Percentiles rank a stretch among this genome's conserved stretches.
These are phyloP conservation scores for Xestia sexstrigata DNA, from an alignment of 2,888 invertebrate species.

Conservation along the genomic window DNA sequence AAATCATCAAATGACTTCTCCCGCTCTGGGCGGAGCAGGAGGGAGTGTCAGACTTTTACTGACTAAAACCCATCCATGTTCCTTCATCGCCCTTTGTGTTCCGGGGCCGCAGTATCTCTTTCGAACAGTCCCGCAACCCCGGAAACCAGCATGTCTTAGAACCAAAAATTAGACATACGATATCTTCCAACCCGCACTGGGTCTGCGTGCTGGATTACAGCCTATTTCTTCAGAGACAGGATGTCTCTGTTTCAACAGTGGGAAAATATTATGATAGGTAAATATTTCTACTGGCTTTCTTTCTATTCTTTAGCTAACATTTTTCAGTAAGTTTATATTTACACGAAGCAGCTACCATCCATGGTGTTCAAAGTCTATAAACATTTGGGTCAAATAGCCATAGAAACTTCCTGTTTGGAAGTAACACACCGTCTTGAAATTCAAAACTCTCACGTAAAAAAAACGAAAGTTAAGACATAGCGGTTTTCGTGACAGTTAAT, in stretches of 20 bases:
- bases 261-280: neutral
- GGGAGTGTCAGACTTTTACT: no score
- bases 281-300: neutral
- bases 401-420: neutral
- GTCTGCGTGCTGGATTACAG: neutral
- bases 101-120: no score
- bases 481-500: conserved; percentile 78
- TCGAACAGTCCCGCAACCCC: no score
- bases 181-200: neutral
- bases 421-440: conserved; percentile 23
- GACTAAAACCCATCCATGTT: no score
- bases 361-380: neutral
- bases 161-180: neutral
- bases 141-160: neutral
- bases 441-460: conserved; percentile 53
- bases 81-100: no score
- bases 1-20: no score
- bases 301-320: neutral
- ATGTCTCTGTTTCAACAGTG: neutral
- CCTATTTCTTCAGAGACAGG: neutral
- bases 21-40: no score
- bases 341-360: neutral
- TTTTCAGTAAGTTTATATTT: neutral
- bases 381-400: neutral
- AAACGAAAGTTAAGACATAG: conserved; percentile 58